Base-by-base conservation (phyloP, 2,113 vertebrate species). In the Chaetops frenatus region DNA sequence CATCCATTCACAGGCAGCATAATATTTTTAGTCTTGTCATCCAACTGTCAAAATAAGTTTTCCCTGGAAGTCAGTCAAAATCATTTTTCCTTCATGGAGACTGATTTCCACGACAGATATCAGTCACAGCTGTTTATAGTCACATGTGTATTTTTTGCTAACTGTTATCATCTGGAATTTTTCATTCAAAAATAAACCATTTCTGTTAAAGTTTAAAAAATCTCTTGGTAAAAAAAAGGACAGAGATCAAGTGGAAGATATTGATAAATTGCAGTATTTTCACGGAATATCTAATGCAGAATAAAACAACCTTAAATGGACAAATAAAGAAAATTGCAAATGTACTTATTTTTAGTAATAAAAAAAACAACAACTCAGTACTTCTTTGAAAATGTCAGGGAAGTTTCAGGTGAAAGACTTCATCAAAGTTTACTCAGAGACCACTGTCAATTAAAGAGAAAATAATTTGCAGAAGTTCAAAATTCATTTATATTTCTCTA, bases 301-400 rank as follows among this genome's bases (percentile, higher is more conserved):
- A 58, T 33, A 44, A 40, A 64, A 70, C 7, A 62, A 4, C 9
- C 23, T 50, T 47, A 54, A 69, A 66, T 13, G 27, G 22, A 19
- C 9, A 83, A 66, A 61, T 56, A 86, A 72, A 6, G 15, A 69
- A 76, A 94, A 72, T n/a, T 3, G 23, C 6, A 86, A 60, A 62
- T 0, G 0, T 20, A 44, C 7, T 60, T 79, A 36, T 44, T 90
- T 92, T 88, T 70, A 62, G 27, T 42, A 31, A 9, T 33, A 18
- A 73, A 78, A 80, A 67, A 48, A 0, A 0, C 2, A 7, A 33
- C 23, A 70, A 11, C 4, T 73, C 25, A 7, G 12, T 50, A 38
- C 0, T 0, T 14, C 35, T 86, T 58, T 60, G 65, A 84, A 91
- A 95, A 54, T 4, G 9, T 38, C 47, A 47, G 7, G 8, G 13